Percentiles rank a stretch among this genome's conserved stretches.
phyloP scores from a whole-genome alignment of 1,140 invertebrate species.

The Chironomus tepperi region DNA sequence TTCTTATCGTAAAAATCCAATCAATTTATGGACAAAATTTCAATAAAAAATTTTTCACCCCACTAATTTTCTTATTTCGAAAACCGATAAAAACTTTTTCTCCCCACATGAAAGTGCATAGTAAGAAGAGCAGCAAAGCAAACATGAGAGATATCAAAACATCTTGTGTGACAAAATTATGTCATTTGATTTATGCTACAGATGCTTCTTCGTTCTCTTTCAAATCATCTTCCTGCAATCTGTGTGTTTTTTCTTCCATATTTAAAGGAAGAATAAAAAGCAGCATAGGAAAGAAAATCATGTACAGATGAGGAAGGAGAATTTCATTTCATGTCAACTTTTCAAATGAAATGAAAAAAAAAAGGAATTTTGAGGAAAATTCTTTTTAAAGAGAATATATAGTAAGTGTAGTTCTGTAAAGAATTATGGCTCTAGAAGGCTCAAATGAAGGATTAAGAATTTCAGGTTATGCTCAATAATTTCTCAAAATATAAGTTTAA shows the following conservation, averaged over 20 bases:
- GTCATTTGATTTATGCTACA: conserved; percentile 16
- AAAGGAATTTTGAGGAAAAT: background rate
- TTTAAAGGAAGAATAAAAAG: too few relatives aligned
- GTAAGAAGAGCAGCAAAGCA: background rate
- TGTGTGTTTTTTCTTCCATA: conserved; percentile 7
- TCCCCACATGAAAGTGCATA: too few relatives aligned
- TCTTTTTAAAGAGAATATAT: background rate
- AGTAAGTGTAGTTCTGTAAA: background rate
- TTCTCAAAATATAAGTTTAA: too few relatives aligned
- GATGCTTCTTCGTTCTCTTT: conserved; percentile 1
- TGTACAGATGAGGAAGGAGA: background rate
- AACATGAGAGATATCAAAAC: background rate
- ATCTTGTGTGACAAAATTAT: conserved; percentile 24
- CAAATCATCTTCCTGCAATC: background rate
- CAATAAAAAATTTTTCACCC: too few relatives aligned
- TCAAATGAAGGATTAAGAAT: background rate
- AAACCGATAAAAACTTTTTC: too few relatives aligned
- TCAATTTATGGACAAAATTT: too few relatives aligned
- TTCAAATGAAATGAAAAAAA: background rate
- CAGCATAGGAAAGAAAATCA: background rate
- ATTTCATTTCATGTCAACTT: conserved; percentile 1
- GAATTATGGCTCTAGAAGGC: too few relatives aligned
- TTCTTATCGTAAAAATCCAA: too few relatives aligned
- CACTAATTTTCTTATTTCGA: too few relatives aligned
- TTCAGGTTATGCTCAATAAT: too few relatives aligned